phyloP scores from a whole-genome alignment of 2,113 vertebrate species.

The Saccopteryx leptura region DNA sequence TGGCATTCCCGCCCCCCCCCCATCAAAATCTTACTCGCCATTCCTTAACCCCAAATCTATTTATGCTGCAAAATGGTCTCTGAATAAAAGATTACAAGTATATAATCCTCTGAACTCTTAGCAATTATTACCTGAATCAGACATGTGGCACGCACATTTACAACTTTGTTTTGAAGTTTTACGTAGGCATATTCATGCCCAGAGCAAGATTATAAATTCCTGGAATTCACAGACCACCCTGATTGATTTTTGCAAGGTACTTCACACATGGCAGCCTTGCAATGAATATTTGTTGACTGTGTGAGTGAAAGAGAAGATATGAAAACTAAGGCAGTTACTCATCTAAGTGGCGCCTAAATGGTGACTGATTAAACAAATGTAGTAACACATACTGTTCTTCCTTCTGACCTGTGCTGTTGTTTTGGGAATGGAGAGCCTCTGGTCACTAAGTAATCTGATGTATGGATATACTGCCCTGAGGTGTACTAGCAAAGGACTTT shows the following conservation, averaged over 20 bases:
- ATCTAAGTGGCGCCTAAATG: slow-evolving; percentile 21
- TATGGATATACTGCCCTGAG: neutral
- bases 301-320: neutral
- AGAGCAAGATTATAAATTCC: neutral
- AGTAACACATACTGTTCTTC: neutral
- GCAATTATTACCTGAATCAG: neutral
- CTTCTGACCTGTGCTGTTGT: slow-evolving; percentile 56
- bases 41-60: neutral
- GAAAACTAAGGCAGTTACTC: neutral
- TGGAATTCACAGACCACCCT: neutral
- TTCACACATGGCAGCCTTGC: neutral
- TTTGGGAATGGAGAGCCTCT: slow-evolving; percentile 2
- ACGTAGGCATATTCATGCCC: neutral
- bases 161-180: slow-evolving; percentile 12
- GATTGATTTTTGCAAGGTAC: neutral
- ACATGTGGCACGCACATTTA: neutral
- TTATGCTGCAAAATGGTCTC: neutral
- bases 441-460: slow-evolving; percentile 39
- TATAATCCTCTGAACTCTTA: too few relatives aligned
- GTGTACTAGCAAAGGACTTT: neutral
- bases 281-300: neutral
- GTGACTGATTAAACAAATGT: neutral
- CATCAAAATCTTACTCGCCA: neutral
- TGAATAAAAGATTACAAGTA: neutral
- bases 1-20: too few relatives aligned